phyloP scores from a whole-genome alignment of 2,797 vertebrate species.

The Falco concolor region DNA sequence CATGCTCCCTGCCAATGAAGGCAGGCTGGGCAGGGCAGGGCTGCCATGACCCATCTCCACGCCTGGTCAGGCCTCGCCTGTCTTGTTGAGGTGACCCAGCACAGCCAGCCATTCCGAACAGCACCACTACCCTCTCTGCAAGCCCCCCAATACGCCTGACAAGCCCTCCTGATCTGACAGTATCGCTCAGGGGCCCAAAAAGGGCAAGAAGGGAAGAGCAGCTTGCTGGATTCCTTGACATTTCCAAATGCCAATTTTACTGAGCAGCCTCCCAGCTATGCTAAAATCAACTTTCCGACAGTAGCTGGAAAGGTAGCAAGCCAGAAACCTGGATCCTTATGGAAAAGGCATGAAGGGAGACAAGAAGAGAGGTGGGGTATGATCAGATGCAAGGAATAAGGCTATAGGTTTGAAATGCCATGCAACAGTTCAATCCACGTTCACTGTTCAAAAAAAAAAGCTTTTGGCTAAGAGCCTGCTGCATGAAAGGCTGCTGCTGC shows the following conservation, averaged over 20 bases:
- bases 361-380: not conserved
- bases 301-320: not conserved
- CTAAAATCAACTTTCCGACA: not conserved
- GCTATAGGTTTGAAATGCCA: constrained; percentile 28
- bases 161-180: not conserved
- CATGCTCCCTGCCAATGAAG: not conserved
- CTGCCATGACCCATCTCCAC: not conserved
- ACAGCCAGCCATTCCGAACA: not conserved
- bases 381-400: not conserved
- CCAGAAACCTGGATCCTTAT: not conserved
- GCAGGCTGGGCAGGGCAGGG: not conserved
- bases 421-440: not conserved
- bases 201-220: not conserved
- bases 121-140: not conserved
- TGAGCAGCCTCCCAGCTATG: not conserved
- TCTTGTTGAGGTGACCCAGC: not conserved
- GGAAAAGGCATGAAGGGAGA: not conserved
- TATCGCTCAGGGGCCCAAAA: fast-evolving
- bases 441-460: constrained; percentile 26
- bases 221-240: not conserved
- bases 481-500: not conserved
- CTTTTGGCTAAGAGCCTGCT: not conserved
- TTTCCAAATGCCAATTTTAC: not conserved
- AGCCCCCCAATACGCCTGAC: fast-evolving
- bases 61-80: not conserved